Conservation (phyloP, 1,140 invertebrate species). For the Diachasmimorpha longicaudata region DNA sequence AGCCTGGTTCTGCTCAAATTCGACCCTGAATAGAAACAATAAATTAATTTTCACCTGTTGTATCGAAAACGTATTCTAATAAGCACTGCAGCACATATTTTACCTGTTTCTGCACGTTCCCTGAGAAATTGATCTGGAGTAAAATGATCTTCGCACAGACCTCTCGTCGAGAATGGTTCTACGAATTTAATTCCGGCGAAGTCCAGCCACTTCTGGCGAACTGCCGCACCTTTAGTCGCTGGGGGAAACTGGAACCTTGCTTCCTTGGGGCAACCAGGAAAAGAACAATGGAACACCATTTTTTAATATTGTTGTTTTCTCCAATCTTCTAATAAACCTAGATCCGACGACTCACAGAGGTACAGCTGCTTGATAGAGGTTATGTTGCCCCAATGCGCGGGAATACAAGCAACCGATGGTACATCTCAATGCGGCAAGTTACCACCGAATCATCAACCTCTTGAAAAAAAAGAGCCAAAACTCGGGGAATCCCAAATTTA, state of each 20-base stretch:
- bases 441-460: not conserved
- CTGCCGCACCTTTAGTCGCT: not conserved
- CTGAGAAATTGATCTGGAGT: not conserved
- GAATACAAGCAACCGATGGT: not conserved
- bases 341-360: too few species aligned
- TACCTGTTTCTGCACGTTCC: not conserved
- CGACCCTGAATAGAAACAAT: not conserved
- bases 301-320: not conserved
- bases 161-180: not conserved
- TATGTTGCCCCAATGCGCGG: not conserved
- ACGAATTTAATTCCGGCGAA: not conserved
- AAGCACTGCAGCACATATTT: not conserved
- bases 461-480: too few species aligned
- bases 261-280: not conserved
- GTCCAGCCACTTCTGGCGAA: not conserved
- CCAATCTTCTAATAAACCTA: not conserved
- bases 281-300: not conserved
- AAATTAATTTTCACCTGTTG: not conserved
- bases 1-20: not conserved
- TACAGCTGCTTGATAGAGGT: not conserved
- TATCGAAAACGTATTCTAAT: not conserved
- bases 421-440: not conserved
- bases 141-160: not conserved
- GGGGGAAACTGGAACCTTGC: not conserved
- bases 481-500: too few species aligned